Base-by-base conservation (phyloP, 2,888 invertebrate genomes). In the Rhaphigaster nebulosa region DNA sequence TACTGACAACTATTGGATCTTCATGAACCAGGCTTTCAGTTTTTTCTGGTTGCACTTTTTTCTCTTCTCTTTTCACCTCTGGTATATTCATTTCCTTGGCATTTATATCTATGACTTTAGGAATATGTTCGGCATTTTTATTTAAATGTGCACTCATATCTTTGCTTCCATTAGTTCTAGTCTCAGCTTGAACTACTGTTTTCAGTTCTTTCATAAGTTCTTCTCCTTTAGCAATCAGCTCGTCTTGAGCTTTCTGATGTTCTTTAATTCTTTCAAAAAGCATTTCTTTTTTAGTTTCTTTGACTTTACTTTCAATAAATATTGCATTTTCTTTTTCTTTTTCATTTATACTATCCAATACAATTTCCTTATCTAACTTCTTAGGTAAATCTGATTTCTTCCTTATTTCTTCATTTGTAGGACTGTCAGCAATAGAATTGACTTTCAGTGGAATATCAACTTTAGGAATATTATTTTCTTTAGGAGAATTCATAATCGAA, bases 181-280 rank as follows among this genome's bases (percentile, higher is more conserved):
- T 38, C 38, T 90, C 90, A 60, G 91, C 90, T 23, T 87, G 90
- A 26, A 90, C 89, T n/a, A 91, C 91, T 1, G 29, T 87, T 89
- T 89, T 91, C n/a, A 87, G 90, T 88, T 91, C 91, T 29, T 90
- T 87, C 29, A 76, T 50, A 88, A 76, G 87, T 54, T 89, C 87
- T 26, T 91, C 90, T 23, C 84, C 90, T 80, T 91, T 89, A 50
- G 91, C 90, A 88, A 56, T 91, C 23, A 54, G 54, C 95, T 91
- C 95, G 92, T 95, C 95, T 93, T 96, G 96, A 93, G 96, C 96
- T 93, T 95, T 94, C 91, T 96, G 95, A 92, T 96, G 96, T 93
- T 96, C 95, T 93, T 96, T 95, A 38, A 97, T 94, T 34, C 96
- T 95, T 93, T 96, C 95, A 56, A 96, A 94, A 20, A 96, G 93